Evolutionary conservation across 2,797 vertebrate genomes (phyloP), one percentile per base, ranked within the genome.

Genomic region (Onychomys leucogaster): DNA sequence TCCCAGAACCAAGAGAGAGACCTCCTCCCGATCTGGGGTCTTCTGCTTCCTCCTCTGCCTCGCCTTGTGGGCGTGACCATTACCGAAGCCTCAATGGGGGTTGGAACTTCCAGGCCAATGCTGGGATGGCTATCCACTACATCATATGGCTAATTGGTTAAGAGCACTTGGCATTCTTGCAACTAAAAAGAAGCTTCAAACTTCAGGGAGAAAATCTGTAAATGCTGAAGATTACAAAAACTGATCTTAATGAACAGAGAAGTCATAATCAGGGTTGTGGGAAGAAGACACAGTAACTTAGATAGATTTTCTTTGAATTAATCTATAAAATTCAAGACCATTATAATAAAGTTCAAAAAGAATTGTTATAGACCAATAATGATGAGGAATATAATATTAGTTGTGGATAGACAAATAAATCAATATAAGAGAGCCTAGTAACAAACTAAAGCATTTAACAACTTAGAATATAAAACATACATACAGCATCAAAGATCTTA

Each of bases 221-320:
- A 65, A 94, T 77, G n/a, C 13, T 87, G 34, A 85, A 65, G 34
- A 10, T 91, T 85, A 87, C 57, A 84, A 52, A 89, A 95, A 90
- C 12, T 57, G 0, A 84, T 52, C 49, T 93, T 29, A 86, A 80
- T 82, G 65, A 94, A 67, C 49, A 59, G 8, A 73, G 25, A 95
- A 89, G 71, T 34, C 87, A 90, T 52, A 52, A 52, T 94, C 6
- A 84, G 5, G 8, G 73, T 73, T 88, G 2, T 90, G 5, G 13
- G n/a, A 49, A 16, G 6, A 67, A 49, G 12, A 86, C 41, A 91
- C 16, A 91, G 55, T 67, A 81, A 12, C 29, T 86, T 87, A 80
- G 19, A 90, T 65, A 80, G 19, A 91, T 65, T 78, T 57, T 81
- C 34, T 94, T 23, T 46, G 1, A 76, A 41, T 95, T 83, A 78